Evolutionary conservation across 2,113 vertebrate species (phyloP), one percentile per base, ranked within the genome.

Genomic region (Lycaon pictus): DNA sequence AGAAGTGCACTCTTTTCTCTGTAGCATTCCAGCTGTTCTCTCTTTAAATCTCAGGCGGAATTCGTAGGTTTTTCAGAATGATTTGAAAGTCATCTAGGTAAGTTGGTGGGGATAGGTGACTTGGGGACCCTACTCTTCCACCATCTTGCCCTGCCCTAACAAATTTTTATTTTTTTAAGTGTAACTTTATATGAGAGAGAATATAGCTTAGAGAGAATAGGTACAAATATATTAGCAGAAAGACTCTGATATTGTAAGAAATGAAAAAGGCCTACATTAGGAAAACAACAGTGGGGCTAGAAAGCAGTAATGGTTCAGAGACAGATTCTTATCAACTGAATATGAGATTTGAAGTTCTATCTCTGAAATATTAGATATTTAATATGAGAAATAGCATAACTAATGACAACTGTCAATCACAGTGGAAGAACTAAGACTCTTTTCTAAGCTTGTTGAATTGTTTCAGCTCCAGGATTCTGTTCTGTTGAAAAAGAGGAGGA

Each of bases 111-210:
- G 43, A 43, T 43, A 43, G 43, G 43, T 43, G 43, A 43, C 43
- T 43, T 43, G 43, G 43, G 43, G 43, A 43, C 43, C 43, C 43
- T 43, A 43, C 6, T 43, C 6, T 43, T 43, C 43, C 43, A 43
- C 43, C 43, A 43, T 43, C 43, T 43, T 43, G 43, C 43, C 43
- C 43, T 43, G 43, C 43, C 6, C 43, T 43, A 7, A 43, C 43
- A 37, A 83, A 35, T 7, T 48, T 81, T 94, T 51, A 43, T 74
- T 56, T 93, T 89, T 92, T 72, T 53, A 93, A 72, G 53, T n/a
- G 32, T 77, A 76, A 56, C 35, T 88, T 4, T 72, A 35, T 48
- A 4, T 80, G 81, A 90, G 32, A 77, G 8, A 62, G 12, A 79
- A 51, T 32, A 48, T 76, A 71, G 22, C 43, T 63, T 37, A 86